A percentile compares a stretch with the other conserved stretches of the same genome.
These are phyloP conservation scores for Sycophila sp. DNA, from an alignment of 1,140 invertebrate species.

Conservation along the genomic window DNA sequence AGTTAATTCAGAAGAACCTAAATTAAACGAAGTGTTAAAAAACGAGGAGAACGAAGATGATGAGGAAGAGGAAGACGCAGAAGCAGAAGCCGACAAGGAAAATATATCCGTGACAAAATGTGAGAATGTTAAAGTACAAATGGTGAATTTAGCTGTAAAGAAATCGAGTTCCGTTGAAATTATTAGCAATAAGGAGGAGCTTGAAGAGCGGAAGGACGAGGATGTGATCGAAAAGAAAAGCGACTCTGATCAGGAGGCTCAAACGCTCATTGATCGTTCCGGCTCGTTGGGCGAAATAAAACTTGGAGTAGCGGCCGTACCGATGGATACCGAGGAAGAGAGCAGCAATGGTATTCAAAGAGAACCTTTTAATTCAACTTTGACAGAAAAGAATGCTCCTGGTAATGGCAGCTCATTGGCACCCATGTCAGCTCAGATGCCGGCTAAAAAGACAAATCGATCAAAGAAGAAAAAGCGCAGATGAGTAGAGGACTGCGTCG, in stretches of 20 bases:
- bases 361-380: neutral
- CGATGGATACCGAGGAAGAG: slow-evolving; percentile 49
- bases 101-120: too few relatives aligned
- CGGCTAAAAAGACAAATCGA: slow-evolving; percentile 61
- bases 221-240: slow-evolving; percentile 43
- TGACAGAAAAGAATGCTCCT: neutral
- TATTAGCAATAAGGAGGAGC: neutral
- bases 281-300: slow-evolving; percentile 51
- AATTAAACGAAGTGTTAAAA: neutral
- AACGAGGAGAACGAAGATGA: slow-evolving; percentile 6
- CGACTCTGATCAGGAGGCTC: slow-evolving; percentile 49
- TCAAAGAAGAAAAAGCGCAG: slow-evolving; percentile 64
- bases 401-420: neutral
- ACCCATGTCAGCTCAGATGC: neutral
- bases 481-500: slow-evolving; percentile 67
- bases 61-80: slow-evolving; percentile 13
- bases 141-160: too few relatives aligned
- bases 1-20: slow-evolving; percentile 37
- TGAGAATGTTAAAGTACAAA: too few relatives aligned
- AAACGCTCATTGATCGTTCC: slow-evolving; percentile 48
- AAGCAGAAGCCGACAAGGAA: slow-evolving; percentile 20
- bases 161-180: too few relatives aligned
- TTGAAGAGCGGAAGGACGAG: slow-evolving; percentile 16
- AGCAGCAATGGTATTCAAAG: slow-evolving; percentile 21
- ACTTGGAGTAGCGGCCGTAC: slow-evolving; percentile 31